Base-by-base conservation (phyloP, 1,140 invertebrate species). In the Schlechtendalia chinensis region DNA sequence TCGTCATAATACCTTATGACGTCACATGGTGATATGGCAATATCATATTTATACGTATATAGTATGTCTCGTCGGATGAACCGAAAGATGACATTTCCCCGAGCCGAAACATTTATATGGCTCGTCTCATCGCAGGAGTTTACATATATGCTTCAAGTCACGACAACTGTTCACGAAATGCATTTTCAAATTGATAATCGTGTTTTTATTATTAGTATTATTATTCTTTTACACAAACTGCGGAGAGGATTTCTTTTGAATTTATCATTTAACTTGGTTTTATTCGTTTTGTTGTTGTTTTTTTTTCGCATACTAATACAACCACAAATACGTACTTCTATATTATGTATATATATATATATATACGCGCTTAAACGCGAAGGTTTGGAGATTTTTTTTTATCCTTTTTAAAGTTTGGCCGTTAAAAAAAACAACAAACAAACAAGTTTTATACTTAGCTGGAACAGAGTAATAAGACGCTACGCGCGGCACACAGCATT, bases 401-500 rank as follows among this genome's bases (percentile, higher is more conserved):
- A 53, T 72, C 53, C 69, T 54, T 72, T 54, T 54, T 72, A 72
- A 72, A 72, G 69, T 72, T 72, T 53, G 24, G 47, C 47, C 17
- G 50, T 72, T 29, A 72, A 54, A 72, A 16, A 72, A 72, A 54
- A 50, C 67, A 72, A 72, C 69, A 53, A 72, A 72, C 69, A 54
- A 72, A 72, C 69, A 72, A 72, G 47, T 72, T 72, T 72, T 32
- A 53, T 53, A 72, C 50, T 72, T 54, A 54, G 47, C 17, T 1
- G 69, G 10, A n/a, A 72, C 69, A 47, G 50, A 72, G 47, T 50
- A 50, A 69, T 27, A 69, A 69, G 45, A 69, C 39, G 67, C n/a
- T n/a, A n/a, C 65, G 39, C 39, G 5, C 17, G 2, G 61, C 59
- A 29, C 32, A 11, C 14, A 47, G 65, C 45, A 22, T 69, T 69